Evolutionary conservation across 2,113 vertebrate species (phyloP).

Genomic region (Peromyscus californicus): DNA sequence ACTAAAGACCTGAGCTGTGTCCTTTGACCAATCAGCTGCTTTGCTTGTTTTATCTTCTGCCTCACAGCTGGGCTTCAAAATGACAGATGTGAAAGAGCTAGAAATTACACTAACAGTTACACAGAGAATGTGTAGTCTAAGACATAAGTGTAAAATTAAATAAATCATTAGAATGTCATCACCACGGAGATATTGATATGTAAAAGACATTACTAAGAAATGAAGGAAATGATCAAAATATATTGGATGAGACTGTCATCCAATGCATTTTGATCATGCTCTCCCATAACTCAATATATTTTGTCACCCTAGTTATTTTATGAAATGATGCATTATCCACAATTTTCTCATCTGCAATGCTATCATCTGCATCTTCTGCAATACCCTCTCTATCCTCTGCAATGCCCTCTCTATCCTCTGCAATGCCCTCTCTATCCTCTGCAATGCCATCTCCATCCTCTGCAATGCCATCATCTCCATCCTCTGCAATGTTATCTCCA

Average conservation of each 20-base stretch:
- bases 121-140: neutral
- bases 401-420: too few relatives aligned
- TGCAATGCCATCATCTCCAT: too few relatives aligned
- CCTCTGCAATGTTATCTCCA: too few relatives aligned
- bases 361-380: too few relatives aligned
- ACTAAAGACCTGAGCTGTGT: neutral
- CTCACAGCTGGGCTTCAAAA: neutral
- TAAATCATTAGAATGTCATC: neutral
- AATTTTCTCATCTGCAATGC: neutral
- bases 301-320: neutral
- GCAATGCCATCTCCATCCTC: neutral
- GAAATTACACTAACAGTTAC: neutral
- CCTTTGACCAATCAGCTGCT: neutral
- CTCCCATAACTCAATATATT: neutral
- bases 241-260: too few relatives aligned
- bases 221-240: neutral
- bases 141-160: neutral
- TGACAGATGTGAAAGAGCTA: neutral
- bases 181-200: neutral
- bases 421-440: too few relatives aligned
- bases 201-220: neutral
- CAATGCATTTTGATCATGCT: too few relatives aligned
- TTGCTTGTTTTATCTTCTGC: conserved; percentile 27
- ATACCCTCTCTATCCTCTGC: too few relatives aligned
- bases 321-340: neutral